These are phyloP conservation scores for Ganaspis brasiliensis DNA, from an alignment of 2,888 invertebrate species.

Conservation along the genomic window DNA sequence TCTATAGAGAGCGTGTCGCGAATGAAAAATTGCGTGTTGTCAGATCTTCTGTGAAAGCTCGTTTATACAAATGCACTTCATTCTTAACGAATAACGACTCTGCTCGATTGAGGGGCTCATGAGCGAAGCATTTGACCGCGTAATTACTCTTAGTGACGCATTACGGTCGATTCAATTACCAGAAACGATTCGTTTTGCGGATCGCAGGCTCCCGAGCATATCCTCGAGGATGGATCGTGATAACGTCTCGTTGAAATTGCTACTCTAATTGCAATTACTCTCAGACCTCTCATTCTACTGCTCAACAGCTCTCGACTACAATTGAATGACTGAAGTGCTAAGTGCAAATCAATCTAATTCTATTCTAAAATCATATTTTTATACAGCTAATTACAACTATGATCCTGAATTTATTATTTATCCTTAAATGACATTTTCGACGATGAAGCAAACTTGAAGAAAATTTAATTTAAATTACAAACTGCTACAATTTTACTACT, in stretches of 20 bases:
- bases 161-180: constrained; percentile 72
- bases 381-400: too few relatives aligned
- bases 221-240: constrained; percentile 60
- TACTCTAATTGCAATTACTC: constrained; percentile 68
- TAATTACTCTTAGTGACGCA: constrained; percentile 72
- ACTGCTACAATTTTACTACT: too few relatives aligned
- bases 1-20: neutral
- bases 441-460: too few relatives aligned
- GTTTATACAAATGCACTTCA: constrained; percentile 29
- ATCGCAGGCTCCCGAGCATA: constrained; percentile 47
- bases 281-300: constrained; percentile 19
- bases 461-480: too few relatives aligned
- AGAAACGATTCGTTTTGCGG: constrained; percentile 68
- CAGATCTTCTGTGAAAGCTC: neutral
- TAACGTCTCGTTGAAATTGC: constrained; percentile 64
- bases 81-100: constrained; percentile 34
- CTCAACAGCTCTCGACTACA: constrained; percentile 9
- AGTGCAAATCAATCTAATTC: constrained; percentile 9
- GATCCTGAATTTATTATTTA: too few relatives aligned
- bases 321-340: neutral
- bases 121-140: constrained; percentile 64
- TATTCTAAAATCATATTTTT: neutral
- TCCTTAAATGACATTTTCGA: too few relatives aligned
- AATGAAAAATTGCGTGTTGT: constrained; percentile 26
- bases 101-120: constrained; percentile 30